Conservation (phyloP, 2,113 vertebrate species). For the Orcinus orca region DNA sequence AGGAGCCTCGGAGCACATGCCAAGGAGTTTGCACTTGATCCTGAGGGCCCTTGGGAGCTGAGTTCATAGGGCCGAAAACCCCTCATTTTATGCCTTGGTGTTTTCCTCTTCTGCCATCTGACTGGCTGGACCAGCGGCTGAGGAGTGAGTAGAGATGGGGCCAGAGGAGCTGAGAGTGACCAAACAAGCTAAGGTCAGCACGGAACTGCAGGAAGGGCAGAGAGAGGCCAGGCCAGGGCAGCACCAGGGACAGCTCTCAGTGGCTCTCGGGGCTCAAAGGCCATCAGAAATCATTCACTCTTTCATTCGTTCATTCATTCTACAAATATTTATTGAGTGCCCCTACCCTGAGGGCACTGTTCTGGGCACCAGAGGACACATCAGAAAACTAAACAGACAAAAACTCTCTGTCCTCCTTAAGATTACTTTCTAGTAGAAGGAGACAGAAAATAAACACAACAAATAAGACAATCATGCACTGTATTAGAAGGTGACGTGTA, state of each 20-base stretch:
- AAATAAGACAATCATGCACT: not conserved
- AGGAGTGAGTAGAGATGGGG: not conserved
- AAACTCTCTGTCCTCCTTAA: not conserved
- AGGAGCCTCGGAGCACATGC: not conserved
- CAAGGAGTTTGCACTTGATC: not conserved
- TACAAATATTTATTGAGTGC: not conserved
- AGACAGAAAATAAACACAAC: not conserved
- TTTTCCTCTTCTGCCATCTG: not conserved
- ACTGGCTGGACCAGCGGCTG: not conserved
- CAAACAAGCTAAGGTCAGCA: not conserved
- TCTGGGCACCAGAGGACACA: not conserved
- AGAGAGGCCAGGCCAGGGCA: not conserved
- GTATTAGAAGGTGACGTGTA: not conserved
- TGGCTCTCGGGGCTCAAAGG: not conserved
- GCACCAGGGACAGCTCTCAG: slow-evolving; percentile 64
- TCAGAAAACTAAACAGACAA: not conserved
- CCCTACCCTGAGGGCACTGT: not conserved
- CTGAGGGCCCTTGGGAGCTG: not conserved
- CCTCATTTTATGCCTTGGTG: not conserved
- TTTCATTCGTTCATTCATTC: not conserved
- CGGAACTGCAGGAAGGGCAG: not conserved
- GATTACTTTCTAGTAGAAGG: not conserved
- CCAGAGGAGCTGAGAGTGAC: not conserved
- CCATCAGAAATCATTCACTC: not conserved
- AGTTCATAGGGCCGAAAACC: not conserved